phyloP scores from a whole-genome alignment of 2,113 vertebrate genomes.

The Vombatus ursinus region DNA sequence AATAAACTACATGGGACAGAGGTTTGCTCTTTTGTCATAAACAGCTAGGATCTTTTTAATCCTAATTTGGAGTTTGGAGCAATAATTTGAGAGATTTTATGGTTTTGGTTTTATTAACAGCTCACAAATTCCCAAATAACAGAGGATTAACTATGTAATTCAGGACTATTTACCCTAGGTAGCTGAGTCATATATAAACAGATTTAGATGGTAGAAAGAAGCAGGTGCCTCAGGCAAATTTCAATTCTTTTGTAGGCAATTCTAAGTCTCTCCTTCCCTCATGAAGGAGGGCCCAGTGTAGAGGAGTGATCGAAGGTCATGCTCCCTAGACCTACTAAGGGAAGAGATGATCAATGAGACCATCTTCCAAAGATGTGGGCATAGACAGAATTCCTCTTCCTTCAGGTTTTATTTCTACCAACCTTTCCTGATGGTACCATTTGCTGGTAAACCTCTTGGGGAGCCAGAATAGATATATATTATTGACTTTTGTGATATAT shows the following conservation, averaged over 20 bases:
- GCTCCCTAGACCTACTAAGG: neutral
- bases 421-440: neutral
- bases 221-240: no score
- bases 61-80: no score
- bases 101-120: no score
- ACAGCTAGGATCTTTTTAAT: no score
- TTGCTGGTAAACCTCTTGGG: neutral
- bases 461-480: neutral
- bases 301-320: neutral
- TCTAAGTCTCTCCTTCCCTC: neutral
- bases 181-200: no score
- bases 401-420: neutral
- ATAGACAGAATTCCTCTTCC: neutral
- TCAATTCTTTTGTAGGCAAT: neutral
- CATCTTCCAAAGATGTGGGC: neutral
- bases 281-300: neutral
- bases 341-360: neutral
- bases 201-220: no score
- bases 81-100: no score
- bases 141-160: no score
- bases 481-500: neutral
- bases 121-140: no score
- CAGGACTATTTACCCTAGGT: no score
- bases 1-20: no score
- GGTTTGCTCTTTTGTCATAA: no score